phyloP scores from a whole-genome alignment of 2,113 vertebrate species.

The Ellobius talpinus region DNA sequence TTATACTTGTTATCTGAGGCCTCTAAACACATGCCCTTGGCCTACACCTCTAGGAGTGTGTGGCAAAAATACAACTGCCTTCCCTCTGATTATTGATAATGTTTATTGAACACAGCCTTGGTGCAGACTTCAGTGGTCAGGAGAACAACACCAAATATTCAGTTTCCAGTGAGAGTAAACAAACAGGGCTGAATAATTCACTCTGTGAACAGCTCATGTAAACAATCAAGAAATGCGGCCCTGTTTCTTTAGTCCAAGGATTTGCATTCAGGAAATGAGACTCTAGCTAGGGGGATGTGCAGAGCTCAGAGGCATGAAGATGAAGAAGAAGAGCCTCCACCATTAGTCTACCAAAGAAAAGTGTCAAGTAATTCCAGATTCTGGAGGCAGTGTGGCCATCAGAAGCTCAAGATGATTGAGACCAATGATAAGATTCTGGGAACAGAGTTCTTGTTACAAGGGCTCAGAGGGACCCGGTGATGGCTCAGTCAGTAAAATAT shows the following conservation, averaged over 20 bases:
- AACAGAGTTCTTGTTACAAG: neutral
- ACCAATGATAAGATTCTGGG: neutral
- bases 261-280: neutral
- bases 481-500: neutral
- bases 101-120: neutral
- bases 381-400: neutral
- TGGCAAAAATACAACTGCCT: neutral
- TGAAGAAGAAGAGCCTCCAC: neutral
- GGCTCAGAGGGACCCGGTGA: neutral
- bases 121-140: neutral
- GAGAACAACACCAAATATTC: neutral
- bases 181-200: neutral
- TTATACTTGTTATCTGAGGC: constrained; percentile 53
- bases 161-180: neutral
- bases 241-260: neutral
- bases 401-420: neutral
- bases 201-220: neutral
- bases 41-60: neutral
- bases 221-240: neutral
- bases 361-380: neutral
- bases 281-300: neutral
- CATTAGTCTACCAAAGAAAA: neutral
- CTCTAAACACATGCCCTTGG: constrained; percentile 42
- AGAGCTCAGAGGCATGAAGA: neutral
- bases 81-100: constrained; percentile 1